Base-by-base conservation (phyloP, 2,888 invertebrate species). In the Drosophila subsilvestris region DNA sequence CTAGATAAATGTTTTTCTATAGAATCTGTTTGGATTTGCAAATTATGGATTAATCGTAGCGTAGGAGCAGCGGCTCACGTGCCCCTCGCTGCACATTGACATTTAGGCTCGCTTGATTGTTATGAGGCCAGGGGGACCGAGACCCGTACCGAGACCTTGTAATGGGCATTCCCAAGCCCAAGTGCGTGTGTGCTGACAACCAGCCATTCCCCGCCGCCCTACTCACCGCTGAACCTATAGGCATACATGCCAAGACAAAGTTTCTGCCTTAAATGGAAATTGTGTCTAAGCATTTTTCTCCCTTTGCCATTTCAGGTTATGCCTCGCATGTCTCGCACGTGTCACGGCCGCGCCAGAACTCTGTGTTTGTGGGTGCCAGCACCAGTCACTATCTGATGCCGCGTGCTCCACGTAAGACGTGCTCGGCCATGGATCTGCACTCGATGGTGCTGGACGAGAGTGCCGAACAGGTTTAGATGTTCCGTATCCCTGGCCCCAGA, bases 371-470 rank as follows among this genome's bases (percentile, higher is more conserved):
- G 37, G 95, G 96, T 66, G 93, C 94, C 42, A 94, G 94, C 91
- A 85, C 89, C 60, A 90, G 82, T 65, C 94, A 95, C 55, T 93
- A 96, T 61, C 94, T 95, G 73, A 94, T 95, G 14, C 94, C 94
- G 67, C 94, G 94, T 78, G 94, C 95, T 0, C 96, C 96, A 0
- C 93, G 97, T 12, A 95, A 96, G 71, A 95, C 96, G 6, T 96
- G 97, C 80, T 96, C 96, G 43, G 97, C 97, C 1, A 95, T 97
- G 79, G 97, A 97, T 90, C 94, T 97, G 14, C 96, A 97, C 86
- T 96, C 96, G 27, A 93, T 97, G 88, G 91, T 95, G 80, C 81
- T 95, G 88, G 91, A 94, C 80, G 91, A 91, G 76, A 81, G 86
- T 42, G 91, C 91, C 57, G 91, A 91, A 54, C 90, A 90, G 75